Evolutionary conservation across 2,888 invertebrate species (phyloP).

Genomic region (Microplitis deprimator): DNA sequence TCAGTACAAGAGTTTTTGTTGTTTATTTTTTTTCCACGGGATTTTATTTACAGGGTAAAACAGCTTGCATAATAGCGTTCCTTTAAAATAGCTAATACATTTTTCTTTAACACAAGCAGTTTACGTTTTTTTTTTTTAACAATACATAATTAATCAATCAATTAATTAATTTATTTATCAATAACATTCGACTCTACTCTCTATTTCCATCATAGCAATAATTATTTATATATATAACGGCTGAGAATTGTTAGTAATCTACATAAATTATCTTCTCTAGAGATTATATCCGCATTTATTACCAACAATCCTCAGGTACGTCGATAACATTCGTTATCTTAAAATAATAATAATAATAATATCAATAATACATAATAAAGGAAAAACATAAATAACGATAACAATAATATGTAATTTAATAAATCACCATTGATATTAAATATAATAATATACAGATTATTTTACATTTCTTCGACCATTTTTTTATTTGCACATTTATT

Average conservation of each 20-base stretch:
- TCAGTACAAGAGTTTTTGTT: conserved; percentile 64
- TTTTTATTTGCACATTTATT: not conserved
- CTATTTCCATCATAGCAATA: conserved; percentile 61
- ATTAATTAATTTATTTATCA: conserved; percentile 30
- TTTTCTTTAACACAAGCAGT: conserved; percentile 63
- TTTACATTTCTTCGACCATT: conserved; percentile 53
- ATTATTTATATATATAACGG: conserved; percentile 49
- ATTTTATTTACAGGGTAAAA: conserved; percentile 65
- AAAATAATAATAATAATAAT: conserved; percentile 26
- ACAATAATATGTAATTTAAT: conserved; percentile 54
- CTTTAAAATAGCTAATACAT: conserved; percentile 39
- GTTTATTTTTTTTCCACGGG: conserved; percentile 44
- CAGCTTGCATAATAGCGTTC: conserved; percentile 64
- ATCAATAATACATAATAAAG: conserved; percentile 32
- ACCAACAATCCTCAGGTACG: not conserved
- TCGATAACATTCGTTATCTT: conserved; percentile 3
- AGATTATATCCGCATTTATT: not conserved
- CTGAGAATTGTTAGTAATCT: not conserved
- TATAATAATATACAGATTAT: conserved; percentile 63
- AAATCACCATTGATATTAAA: conserved; percentile 33
- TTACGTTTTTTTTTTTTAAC: conserved; percentile 45
- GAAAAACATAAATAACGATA: conserved; percentile 69
- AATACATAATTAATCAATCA: conserved; percentile 42
- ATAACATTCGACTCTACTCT: conserved; percentile 64
- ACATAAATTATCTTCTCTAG: not conserved